Evolutionary conservation across 2,888 invertebrate genomes (phyloP), one percentile per base, ranked within the genome.

Genomic region (Operophtera brumata): DNA sequence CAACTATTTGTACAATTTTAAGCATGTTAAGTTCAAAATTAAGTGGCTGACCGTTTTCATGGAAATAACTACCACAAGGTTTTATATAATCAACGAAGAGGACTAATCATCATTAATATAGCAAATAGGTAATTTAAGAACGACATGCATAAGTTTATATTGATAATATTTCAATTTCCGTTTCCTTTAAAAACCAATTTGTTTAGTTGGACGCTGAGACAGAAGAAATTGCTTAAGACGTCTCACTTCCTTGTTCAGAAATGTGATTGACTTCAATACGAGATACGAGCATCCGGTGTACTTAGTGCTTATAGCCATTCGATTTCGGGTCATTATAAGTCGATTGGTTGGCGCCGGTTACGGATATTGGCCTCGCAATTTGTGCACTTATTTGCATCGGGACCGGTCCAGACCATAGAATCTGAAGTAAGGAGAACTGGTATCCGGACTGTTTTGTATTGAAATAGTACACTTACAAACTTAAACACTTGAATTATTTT

Each of bases 381-480:
- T 85, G 78, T 77, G 77, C 72, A 75, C 78, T 73, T 79, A 84
- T 86, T 86, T 82, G 81, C 82, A 83, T 83, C 78, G 73, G 69
- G 47, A 75, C 76, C 75, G 45, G 75, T 77, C 76, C 71, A n/a
- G n/a, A n/a, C n/a, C n/a, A n/a, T n/a, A n/a, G n/a, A n/a, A n/a
- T n/a, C n/a, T n/a, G n/a, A n/a, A n/a, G n/a, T n/a, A n/a, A n/a
- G n/a, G n/a, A n/a, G n/a, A n/a, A n/a, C n/a, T n/a, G n/a, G n/a
- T n/a, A n/a, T n/a, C n/a, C n/a, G n/a, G n/a, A n/a, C n/a, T n/a
- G n/a, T n/a, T n/a, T n/a, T n/a, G n/a, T n/a, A n/a, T n/a, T n/a
- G n/a, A n/a, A n/a, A n/a, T n/a, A n/a, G n/a, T n/a, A n/a, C n/a
- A n/a, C n/a, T n/a, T n/a, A n/a, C n/a, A n/a, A n/a, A n/a, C n/a